Percentiles rank a stretch among this genome's conserved stretches.
phyloP scores from a whole-genome alignment of 2,888 invertebrate species.

The Cybosia mesomella region DNA sequence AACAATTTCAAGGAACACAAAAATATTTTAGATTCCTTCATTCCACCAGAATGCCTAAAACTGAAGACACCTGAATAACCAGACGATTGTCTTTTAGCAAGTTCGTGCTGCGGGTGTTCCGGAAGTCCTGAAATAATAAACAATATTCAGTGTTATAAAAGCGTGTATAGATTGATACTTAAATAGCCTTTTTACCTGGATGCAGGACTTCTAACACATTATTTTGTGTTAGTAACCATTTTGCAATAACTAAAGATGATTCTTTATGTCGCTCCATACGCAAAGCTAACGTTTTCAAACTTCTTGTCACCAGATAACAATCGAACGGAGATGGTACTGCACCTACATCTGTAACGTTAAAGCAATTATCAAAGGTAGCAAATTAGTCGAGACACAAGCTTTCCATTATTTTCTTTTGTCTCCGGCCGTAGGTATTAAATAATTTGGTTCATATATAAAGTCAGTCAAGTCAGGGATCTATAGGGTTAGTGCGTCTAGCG shows the following conservation, averaged over 20 bases:
- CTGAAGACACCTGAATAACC: conserved; percentile 97
- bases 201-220: conserved; percentile 93
- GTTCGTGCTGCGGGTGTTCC: conserved; percentile 94
- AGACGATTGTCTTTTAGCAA: conserved; percentile 92
- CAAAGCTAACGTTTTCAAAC: conserved; percentile 96
- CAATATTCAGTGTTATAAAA: background rate
- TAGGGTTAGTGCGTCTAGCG: too few relatives aligned
- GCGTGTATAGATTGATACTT: background rate
- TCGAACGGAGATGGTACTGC: conserved; percentile 99
- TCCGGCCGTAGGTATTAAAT: too few relatives aligned
- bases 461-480: too few relatives aligned
- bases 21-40: conserved; percentile 91
- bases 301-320: conserved; percentile 96
- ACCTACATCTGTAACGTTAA: conserved; percentile 91
- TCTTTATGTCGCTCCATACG: conserved; percentile 96
- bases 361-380: background rate
- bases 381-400: too few relatives aligned
- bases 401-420: too few relatives aligned
- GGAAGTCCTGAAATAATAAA: conserved; percentile 87
- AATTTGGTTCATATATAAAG: too few relatives aligned
- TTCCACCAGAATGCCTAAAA: conserved; percentile 93
- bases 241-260: conserved; percentile 92
- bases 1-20: conserved; percentile 93
- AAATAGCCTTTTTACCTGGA: conserved; percentile 87
- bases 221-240: conserved; percentile 93